A percentile compares a stretch with the other conserved stretches of the same genome.
These are phyloP conservation scores for Dolichallabes microphthalmus DNA, from an alignment of 2,113 vertebrate genomes.

Conservation along the genomic window DNA sequence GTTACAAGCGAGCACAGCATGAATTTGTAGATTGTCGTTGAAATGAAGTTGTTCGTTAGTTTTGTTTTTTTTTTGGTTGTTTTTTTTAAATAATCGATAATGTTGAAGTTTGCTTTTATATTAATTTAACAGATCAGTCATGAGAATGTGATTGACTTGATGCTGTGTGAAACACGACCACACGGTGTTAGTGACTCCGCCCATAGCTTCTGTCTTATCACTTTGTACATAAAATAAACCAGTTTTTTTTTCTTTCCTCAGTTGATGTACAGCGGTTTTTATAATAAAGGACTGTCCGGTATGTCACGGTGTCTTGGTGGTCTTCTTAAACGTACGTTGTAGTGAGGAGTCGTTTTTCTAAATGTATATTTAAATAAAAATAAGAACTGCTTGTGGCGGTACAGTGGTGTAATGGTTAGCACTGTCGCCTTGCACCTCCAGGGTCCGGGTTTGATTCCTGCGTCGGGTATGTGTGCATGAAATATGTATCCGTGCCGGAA, in stretches of 20 bases:
- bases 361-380: not conserved
- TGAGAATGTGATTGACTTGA: slow-evolving; percentile 63
- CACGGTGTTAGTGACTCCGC: slow-evolving; percentile 53
- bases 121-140: slow-evolving; percentile 62
- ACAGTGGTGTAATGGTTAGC: too few species aligned
- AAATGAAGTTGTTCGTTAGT: slow-evolving; percentile 21
- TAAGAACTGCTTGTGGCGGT: too few species aligned
- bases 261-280: slow-evolving; percentile 81
- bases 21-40: slow-evolving; percentile 48
- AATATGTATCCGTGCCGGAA: too few species aligned
- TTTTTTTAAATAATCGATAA: slow-evolving; percentile 48
- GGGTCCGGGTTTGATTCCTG: too few species aligned
- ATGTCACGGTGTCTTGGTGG: slow-evolving; percentile 40
- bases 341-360: not conserved
- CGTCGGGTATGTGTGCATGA: too few species aligned
- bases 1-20: slow-evolving; percentile 41
- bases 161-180: slow-evolving; percentile 67
- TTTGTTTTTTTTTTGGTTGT: slow-evolving; percentile 20
- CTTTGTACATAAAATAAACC: slow-evolving; percentile 74
- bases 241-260: slow-evolving; percentile 74
- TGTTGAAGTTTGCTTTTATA: slow-evolving; percentile 59
- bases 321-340: not conserved
- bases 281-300: slow-evolving; percentile 79
- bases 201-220: slow-evolving; percentile 64
- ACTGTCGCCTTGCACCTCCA: too few species aligned